Conservation (phyloP, 2,797 vertebrate species). For the Hemibagrus guttatus region DNA sequence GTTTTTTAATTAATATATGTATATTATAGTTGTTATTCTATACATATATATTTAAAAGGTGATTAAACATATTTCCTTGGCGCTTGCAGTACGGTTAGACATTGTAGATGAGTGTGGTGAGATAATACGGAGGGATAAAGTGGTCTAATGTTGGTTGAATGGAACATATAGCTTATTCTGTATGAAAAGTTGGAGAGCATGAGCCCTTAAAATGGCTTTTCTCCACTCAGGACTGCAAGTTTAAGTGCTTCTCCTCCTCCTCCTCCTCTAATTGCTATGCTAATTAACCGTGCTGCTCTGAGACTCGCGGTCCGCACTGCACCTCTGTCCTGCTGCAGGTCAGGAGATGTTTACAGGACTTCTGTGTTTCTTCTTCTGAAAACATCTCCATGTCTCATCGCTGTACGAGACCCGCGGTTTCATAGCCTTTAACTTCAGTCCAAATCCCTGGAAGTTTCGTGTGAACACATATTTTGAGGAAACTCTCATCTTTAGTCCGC, state of each 20-base stretch:
- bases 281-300: neutral
- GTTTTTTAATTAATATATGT: conserved; percentile 15
- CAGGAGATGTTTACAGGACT: conserved; percentile 9
- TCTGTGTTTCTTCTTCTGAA: conserved; percentile 1
- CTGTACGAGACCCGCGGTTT: neutral
- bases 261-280: conserved; percentile 22
- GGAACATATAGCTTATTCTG: neutral
- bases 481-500: neutral
- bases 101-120: no score
- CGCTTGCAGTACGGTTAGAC: neutral
- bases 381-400: conserved; percentile 1
- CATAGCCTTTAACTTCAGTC: neutral
- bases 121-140: neutral
- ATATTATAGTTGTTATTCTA: conserved; percentile 18
- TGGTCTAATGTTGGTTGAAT: neutral
- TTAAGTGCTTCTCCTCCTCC: conserved; percentile 20
- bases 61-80: neutral
- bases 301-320: neutral
- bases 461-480: neutral
- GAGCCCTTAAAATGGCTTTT: neutral
- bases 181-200: neutral
- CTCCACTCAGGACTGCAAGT: neutral
- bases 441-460: conserved; percentile 16
- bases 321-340: neutral
- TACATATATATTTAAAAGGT: neutral